Evolutionary conservation across 2,113 vertebrate species (phyloP), one percentile per base, ranked within the genome.

Genomic region (Cephalopterus ornatus): DNA sequence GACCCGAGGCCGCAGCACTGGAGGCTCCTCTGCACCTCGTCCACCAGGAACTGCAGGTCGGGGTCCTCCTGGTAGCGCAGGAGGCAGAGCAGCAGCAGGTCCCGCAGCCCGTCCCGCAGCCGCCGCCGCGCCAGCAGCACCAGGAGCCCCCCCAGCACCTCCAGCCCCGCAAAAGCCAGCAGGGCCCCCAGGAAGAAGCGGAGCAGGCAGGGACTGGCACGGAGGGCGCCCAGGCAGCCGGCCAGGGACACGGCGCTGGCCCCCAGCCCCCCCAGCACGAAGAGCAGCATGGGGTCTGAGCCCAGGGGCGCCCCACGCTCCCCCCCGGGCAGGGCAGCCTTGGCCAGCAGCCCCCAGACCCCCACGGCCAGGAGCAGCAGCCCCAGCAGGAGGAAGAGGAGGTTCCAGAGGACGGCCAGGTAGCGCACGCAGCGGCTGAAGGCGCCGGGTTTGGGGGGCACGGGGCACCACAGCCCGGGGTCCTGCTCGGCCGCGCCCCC

Each of bases 271-370:
- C 68, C 85, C 20, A 98, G 94, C 65, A 98, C 24, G 0, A 99
- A 98, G 4, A 98, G 63, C 80, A 99, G 97, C 99, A 99, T 98
- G 6, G 99, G 98, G 96, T 99, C 99, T 0, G 98, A 97, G 8
- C 98, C 98, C n/a, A 99, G 97, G 7, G 96, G 89, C 0, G 42
- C 80, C 14, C 98, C 97, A 71, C 92, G 97, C 30, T 98, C 97
- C 30, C 96, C 97, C 18, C 95, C 86, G 0, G 50, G 5, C 35
- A 98, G 97, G 5, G 98, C 98, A 55, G 98, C 98, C 89, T 99
- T 99, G 92, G 97, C 98, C 23, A 98, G 73, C 62, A 99, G 98
- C 44, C 99, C 99, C 99, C 99, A 99, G 41, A 99, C 80, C 20
- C 99, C 99, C 5, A 98, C 21, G 1, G 96, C 96, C 23, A 99